Percentiles rank a stretch among this genome's conserved stretches.
Conservation (phyloP, 64 coral and sea anemone genomes). For the Actinia equina region DNA sequence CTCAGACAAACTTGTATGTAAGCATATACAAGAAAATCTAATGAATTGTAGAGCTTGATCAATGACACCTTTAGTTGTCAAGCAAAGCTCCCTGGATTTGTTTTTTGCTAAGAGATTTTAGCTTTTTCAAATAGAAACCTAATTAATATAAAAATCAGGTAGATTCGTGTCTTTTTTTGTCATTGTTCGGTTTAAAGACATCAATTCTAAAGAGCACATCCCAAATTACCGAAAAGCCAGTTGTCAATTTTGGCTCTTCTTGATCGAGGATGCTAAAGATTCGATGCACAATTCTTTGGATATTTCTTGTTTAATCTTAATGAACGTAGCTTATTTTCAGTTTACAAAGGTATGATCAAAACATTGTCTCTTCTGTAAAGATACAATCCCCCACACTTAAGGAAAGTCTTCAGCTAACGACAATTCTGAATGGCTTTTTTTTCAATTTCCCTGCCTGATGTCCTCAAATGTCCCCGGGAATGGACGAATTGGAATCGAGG, state of each 20-base stretch:
- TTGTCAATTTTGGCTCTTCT: neutral
- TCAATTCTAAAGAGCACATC: too few species aligned
- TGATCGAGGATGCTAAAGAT: neutral
- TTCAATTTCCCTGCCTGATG: neutral
- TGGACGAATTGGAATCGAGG: too few species aligned
- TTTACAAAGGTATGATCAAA: constrained; percentile 5
- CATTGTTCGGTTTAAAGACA: neutral
- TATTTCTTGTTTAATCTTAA: neutral
- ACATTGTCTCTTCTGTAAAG: neutral
- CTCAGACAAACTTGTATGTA: neutral
- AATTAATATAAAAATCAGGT: neutral
- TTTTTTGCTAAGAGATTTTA: neutral
- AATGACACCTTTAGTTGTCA: neutral
- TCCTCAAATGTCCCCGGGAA: neutral
- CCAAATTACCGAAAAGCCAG: neutral
- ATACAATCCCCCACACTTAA: neutral
- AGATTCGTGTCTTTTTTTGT: neutral
- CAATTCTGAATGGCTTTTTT: neutral
- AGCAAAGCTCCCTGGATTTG: neutral
- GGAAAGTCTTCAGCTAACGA: neutral
- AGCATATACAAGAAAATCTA: neutral
- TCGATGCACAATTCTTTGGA: neutral
- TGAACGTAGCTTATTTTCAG: neutral
- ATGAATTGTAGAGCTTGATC: neutral
- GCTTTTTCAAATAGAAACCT: neutral